Base-by-base conservation (phyloP, 1,140 invertebrate genomes). In the Dolichoris vasculosae region DNA sequence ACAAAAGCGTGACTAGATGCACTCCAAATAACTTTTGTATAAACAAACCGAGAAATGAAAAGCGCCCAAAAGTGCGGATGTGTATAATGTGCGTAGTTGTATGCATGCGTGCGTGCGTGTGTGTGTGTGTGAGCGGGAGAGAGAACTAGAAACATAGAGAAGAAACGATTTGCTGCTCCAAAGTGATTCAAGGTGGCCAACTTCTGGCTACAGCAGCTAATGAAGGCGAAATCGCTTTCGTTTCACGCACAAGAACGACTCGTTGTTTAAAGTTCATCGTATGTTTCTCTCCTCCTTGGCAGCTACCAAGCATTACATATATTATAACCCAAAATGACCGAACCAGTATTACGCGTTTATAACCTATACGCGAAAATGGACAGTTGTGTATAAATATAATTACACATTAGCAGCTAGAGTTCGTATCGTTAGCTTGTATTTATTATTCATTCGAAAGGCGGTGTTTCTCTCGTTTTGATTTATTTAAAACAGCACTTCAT, bases 21-120 rank as follows among this genome's bases (percentile, higher is more conserved):
- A 85, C 83, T 85, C 67, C 67, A 80, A 85, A 85, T 85, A 85
- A 85, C 83, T 85, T 73, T 69, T 30, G 67, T 20, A 79, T 85
- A 85, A 80, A 85, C 77, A 85, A 85, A 80, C 35, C 11, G 35
- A 43, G 32, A 73, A 77, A n/a, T 46, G n/a, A 67, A 46, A 40
- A 48, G 59, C 35, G 67, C 35, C 13, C 23, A 38, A 20, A 38
- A 69, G 67, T 69, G 1, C 40, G 35, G 6, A 20, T 11, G 30
- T 59, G 23, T 26, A 17, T 23, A 6, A 9, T 59, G 23, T 26
- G 20, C 23, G 23, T 26, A 26, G 55, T 6, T 46, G 13, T 46
- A 13, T 26, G 9, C 55, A 26, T 26, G 55, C 7, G 55, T 26
- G 23, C 23, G 55, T 2, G 55, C 6, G 23, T 26, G 23, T 7